Percentiles rank a stretch among this genome's conserved stretches.
These are phyloP conservation scores for Dryoscopus gambensis DNA, from an alignment of 2,113 vertebrate species.

Conservation along the genomic window DNA sequence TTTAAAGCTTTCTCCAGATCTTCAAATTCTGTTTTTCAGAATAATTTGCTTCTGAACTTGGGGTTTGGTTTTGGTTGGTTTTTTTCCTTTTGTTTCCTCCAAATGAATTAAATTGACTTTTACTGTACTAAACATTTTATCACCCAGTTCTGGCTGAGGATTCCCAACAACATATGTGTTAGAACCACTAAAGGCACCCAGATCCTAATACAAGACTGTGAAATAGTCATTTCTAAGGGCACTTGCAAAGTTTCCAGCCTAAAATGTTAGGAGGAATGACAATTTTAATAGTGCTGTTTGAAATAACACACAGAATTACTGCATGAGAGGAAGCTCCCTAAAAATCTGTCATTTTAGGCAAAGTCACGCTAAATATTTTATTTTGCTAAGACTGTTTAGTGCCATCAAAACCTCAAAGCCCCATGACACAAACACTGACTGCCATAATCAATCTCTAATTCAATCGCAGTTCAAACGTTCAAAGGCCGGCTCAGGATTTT, in stretches of 20 bases:
- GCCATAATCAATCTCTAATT: conserved; percentile 10
- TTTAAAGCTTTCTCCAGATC: neutral
- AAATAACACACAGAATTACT: neutral
- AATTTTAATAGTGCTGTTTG: neutral
- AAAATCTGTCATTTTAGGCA: neutral
- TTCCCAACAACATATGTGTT: neutral
- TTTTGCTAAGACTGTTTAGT: neutral
- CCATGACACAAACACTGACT: neutral
- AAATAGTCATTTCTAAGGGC: neutral
- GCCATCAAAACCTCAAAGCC: neutral
- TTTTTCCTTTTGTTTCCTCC: neutral
- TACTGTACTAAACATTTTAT: neutral
- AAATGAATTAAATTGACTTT: neutral
- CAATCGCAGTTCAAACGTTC: neutral
- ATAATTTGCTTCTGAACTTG: neutral
- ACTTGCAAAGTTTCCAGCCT: neutral
- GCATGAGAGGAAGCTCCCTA: neutral
- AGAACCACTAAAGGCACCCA: neutral
- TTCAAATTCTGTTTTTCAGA: neutral
- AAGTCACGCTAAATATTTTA: neutral
- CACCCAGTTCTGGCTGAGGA: neutral
- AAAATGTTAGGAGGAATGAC: neutral
- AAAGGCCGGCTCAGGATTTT: conserved; percentile 11
- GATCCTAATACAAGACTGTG: neutral
- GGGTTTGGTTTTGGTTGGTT: neutral